Evolutionary conservation across 2,113 vertebrate species (phyloP), one percentile per base, ranked within the genome.

Genomic region (Dermatemys mawii): DNA sequence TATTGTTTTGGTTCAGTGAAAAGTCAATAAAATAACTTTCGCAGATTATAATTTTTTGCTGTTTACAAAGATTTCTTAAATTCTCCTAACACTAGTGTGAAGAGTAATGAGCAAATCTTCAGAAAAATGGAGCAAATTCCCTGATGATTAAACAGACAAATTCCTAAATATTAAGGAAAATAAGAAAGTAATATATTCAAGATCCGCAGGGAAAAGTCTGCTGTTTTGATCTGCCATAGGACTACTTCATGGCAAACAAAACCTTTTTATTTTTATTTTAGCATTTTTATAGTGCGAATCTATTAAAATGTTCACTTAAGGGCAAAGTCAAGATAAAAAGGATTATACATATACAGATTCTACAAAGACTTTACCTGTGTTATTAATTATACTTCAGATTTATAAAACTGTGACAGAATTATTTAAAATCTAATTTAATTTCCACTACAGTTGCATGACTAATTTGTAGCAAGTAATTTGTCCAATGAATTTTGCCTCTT

Each of bases 101-200:
- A 96, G 95, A 97, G 86, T 78, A 93, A 87, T 84, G 93, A 95
- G 88, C 14, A 96, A 79, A 92, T 78, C 22, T 81, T 92, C 63
- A 82, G 49, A 89, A 50, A 95, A 92, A 84, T 87, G 53, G 67
- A 86, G 53, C 93, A 85, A 86, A 90, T 81, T 89, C 51, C 86
- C 35, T 75, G 8, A 49, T 79, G 22, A 41, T 87, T 95, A 88
- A 92, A n/a, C 26, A 57, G 83, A 78, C 13, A 88, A 93, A 84
- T 84, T 94, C 12, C 27, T n/a, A 75, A 88, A 90, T 67, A 51
- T 80, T 95, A 95, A 93, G n/a, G 21, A 90, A 87, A 93, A 67
- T 49, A 82, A 73, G 11, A 60, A 94, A 80, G 46, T 70, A 81
- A 1, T 60, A 41, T 93, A 24, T 82, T 95, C 55, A 70, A 81